Evolutionary conservation across 2,797 vertebrate genomes (phyloP).

Genomic region (Pseudocheirus occidentalis): DNA sequence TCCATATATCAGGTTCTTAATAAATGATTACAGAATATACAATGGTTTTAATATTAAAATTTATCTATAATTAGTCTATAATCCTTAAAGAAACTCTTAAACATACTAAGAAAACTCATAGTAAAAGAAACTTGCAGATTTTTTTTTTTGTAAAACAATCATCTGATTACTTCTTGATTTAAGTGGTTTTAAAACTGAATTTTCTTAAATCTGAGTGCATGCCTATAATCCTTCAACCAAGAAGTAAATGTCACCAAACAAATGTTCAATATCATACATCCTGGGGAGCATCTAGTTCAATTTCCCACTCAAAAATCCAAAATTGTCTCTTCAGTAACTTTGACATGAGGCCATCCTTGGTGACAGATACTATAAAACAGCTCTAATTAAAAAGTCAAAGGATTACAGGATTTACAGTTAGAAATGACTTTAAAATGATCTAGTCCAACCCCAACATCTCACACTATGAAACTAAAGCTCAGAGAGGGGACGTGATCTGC

Average conservation of each 20-base stretch:
- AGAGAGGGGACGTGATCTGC: neutral
- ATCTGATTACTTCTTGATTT: slow-evolving; percentile 50
- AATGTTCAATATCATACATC: neutral
- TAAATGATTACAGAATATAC: slow-evolving; percentile 31
- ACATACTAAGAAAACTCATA: slow-evolving; percentile 46
- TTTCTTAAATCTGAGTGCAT: slow-evolving; percentile 29
- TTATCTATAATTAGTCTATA: slow-evolving; percentile 12
- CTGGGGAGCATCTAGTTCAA: neutral
- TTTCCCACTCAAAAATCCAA: neutral
- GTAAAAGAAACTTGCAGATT: slow-evolving; percentile 34
- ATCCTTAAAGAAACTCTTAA: slow-evolving; percentile 50
- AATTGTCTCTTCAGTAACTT: neutral
- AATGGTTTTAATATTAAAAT: slow-evolving; percentile 45
- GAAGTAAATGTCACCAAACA: slow-evolving; percentile 25
- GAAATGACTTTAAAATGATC: neutral
- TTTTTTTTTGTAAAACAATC: slow-evolving; percentile 44
- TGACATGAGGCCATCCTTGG: neutral
- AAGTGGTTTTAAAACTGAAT: slow-evolving; percentile 41
- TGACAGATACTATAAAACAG: neutral
- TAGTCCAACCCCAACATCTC: neutral
- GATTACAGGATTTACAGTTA: neutral
- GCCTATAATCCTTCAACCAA: slow-evolving; percentile 43
- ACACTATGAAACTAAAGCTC: neutral
- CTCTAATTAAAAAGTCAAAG: neutral
- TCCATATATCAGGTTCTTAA: neutral